These are phyloP conservation scores for Calosoma granatense DNA, from an alignment of 1,140 invertebrate genomes.

Conservation along the genomic window DNA sequence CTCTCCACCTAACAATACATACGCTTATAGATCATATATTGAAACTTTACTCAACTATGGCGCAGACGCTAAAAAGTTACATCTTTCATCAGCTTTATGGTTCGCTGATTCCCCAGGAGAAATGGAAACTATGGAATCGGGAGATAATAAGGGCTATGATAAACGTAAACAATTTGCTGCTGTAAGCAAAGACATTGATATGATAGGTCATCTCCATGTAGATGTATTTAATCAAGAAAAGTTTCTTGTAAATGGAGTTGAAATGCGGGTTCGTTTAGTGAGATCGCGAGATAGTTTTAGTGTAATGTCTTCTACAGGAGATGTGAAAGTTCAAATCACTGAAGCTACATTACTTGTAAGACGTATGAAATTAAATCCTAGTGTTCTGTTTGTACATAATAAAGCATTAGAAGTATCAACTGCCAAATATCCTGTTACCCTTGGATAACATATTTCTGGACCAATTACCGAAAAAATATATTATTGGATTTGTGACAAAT, in stretches of 20 bases:
- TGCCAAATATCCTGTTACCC: slow-evolving; percentile 34
- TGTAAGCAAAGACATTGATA: slow-evolving; percentile 20
- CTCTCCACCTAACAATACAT: slow-evolving; percentile 32
- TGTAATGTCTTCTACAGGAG: slow-evolving; percentile 23
- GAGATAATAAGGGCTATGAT: slow-evolving; percentile 22
- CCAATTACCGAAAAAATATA: slow-evolving; percentile 31
- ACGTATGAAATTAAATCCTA: slow-evolving; percentile 28
- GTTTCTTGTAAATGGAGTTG: slow-evolving; percentile 33
- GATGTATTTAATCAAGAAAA: slow-evolving; percentile 33
- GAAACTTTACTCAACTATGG: slow-evolving; percentile 35
- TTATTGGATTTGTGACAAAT: slow-evolving; percentile 33
- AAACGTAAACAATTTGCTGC: slow-evolving; percentile 22
- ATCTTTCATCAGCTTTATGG: slow-evolving; percentile 28
- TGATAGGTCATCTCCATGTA: slow-evolving; percentile 23
- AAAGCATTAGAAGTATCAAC: slow-evolving; percentile 28
- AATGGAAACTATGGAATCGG: slow-evolving; percentile 19
- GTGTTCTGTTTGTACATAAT: slow-evolving; percentile 28
- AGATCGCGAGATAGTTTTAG: slow-evolving; percentile 29
- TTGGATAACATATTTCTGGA: too few relatives aligned
- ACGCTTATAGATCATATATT: slow-evolving; percentile 36
- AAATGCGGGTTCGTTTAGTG: slow-evolving; percentile 29
- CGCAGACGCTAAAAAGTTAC: slow-evolving; percentile 29
- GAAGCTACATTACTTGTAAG: slow-evolving; percentile 30
- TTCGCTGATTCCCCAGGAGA: slow-evolving; percentile 21
- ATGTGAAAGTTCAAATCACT: slow-evolving; percentile 18